Conservation (phyloP, 2,888 invertebrate genomes). For the Sinhomidia bicolor region DNA sequence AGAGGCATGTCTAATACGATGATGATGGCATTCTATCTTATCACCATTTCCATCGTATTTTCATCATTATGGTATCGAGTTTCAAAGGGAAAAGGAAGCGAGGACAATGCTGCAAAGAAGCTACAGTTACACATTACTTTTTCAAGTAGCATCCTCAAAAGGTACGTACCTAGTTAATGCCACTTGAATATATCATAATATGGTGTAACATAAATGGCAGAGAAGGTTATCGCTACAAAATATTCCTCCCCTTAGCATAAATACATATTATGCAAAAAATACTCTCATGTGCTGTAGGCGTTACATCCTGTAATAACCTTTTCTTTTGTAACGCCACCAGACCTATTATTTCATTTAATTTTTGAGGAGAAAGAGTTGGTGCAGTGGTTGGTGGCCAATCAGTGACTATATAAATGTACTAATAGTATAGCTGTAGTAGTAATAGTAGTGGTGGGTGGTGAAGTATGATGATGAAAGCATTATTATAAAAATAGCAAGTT, state of each 20-base stretch:
- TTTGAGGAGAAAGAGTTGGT: background rate
- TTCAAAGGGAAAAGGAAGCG: background rate
- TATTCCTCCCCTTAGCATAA: background rate
- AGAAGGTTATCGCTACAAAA: constrained; percentile 3
- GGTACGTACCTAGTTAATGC: background rate
- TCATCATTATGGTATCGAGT: background rate
- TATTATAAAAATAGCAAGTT: background rate
- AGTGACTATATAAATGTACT: too few species aligned
- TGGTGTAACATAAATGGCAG: too few species aligned
- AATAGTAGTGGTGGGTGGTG: background rate
- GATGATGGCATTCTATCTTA: too few species aligned
- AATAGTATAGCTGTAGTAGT: too few species aligned
- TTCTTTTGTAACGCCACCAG: too few species aligned
- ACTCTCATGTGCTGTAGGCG: background rate
- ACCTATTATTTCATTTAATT: too few species aligned
- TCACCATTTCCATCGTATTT: background rate
- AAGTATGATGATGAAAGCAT: background rate
- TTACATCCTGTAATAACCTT: background rate
- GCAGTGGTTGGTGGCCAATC: too few species aligned
- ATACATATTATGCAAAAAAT: background rate
- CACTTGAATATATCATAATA: background rate
- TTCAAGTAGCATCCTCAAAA: too few species aligned
- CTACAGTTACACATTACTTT: too few species aligned
- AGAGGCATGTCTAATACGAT: too few species aligned
- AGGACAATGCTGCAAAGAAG: background rate